Percentiles rank a stretch among this genome's conserved stretches.
These are phyloP conservation scores for Stenchaetothrips biformis DNA, from an alignment of 2,888 invertebrate genomes.

Conservation along the genomic window DNA sequence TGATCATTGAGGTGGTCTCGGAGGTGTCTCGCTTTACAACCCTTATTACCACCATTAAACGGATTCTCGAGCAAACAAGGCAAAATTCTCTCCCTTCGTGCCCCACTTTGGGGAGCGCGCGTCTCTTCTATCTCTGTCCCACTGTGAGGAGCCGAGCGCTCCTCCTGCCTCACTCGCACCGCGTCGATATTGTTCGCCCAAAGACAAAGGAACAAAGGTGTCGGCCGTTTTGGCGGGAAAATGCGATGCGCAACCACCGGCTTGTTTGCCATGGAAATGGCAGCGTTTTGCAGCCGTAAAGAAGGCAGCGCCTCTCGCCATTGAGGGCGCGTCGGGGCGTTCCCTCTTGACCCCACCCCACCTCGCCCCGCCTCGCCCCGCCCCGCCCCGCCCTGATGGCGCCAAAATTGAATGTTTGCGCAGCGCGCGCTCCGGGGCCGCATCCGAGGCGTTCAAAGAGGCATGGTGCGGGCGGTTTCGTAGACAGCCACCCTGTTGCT, in stretches of 20 bases:
- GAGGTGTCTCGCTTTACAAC: not conserved
- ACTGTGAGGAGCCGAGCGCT: not conserved
- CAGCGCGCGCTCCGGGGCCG: not conserved
- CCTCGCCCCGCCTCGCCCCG: not conserved
- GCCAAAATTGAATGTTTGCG: constrained; percentile 23
- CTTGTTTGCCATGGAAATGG: not conserved
- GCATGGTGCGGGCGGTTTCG: not conserved
- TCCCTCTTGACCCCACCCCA: too few relatives aligned
- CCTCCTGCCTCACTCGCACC: not conserved
- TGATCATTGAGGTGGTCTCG: not conserved
- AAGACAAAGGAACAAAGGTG: constrained; percentile 16
- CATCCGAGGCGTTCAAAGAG: too few relatives aligned
- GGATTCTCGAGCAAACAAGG: constrained; percentile 24
- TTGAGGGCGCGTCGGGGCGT: too few relatives aligned
- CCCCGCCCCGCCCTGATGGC: not conserved
- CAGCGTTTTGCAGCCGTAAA: not conserved
- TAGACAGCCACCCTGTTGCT: not conserved
- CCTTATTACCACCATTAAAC: constrained; percentile 16
- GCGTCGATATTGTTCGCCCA: constrained; percentile 7
- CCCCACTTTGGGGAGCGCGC: not conserved
- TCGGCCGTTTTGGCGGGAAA: not conserved
- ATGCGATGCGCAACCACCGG: not conserved
- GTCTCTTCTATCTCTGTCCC: not conserved
- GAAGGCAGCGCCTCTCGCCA: too few relatives aligned
- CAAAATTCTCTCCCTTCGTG: not conserved